Evolutionary conservation across 2,797 vertebrate species (phyloP), one percentile per base, ranked within the genome.

Genomic region (Hephaestus fuliginosus): DNA sequence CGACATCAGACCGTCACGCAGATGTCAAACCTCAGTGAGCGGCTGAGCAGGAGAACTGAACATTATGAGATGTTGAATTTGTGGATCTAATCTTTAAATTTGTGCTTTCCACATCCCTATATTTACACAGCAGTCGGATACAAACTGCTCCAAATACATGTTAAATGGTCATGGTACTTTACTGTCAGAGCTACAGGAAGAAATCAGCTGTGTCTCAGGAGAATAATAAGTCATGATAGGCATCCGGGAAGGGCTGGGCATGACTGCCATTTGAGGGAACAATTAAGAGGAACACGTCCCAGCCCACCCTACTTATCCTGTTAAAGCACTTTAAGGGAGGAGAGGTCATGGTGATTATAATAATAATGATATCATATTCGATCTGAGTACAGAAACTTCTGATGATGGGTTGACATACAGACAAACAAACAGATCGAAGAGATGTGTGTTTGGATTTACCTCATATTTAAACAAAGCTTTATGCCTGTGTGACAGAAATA

Each of bases 231-330:
- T 53, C 62, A 74, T 80, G 74, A 74, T 3, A 41, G 11, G 7
- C 53, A 44, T 83, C 61, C 43, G 0, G 85, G 86, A 88, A 89
- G 81, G 70, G 80, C 64, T 28, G 75, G 77, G 76, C 62, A 58
- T 33, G 20, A 76, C 79, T 80, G 68, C 44, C 55, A 39, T 74
- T 74, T 64, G n/a, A 81, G n/a, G 30, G 30, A 82, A 83, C 60
- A 43, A 79, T 79, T 3, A 44, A 18, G 71, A 83, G 74, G 71
- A 85, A 72, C 48, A 9, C 5, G 11, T 60, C 68, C 41, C 56
- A 33, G 56, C 33, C 69, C 49, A 58, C 44, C 55, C 66, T 48
- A 33, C 81, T 76, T 60, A 86, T 65, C 28, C 52, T 56, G 44
- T 36, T 56, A 15, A 41, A 41, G 62, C 36, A 46, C 49, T 10